Evolutionary conservation across 2,888 invertebrate genomes (phyloP).

Genomic region (Lysandra coridon): DNA sequence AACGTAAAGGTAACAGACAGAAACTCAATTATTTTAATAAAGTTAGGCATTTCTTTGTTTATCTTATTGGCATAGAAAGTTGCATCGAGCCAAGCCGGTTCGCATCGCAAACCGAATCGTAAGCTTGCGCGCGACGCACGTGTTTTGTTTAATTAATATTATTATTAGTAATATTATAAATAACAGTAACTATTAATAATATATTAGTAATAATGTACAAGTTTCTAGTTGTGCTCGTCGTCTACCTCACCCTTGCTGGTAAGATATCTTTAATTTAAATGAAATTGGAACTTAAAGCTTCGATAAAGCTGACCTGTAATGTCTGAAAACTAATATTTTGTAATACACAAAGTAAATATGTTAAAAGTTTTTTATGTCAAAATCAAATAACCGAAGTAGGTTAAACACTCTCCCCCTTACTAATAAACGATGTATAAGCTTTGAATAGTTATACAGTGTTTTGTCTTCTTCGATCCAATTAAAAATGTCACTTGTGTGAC

Average conservation of each 20-base stretch:
- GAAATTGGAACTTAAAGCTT: not conserved
- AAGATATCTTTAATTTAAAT: not conserved
- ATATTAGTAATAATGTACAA: constrained; percentile 2
- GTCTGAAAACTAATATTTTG: too few species aligned
- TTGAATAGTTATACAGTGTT: too few species aligned
- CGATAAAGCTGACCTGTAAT: not conserved
- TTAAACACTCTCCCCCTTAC: too few species aligned
- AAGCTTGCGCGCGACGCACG: constrained; percentile 14
- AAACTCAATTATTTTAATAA: not conserved
- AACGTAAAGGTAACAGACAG: too few species aligned
- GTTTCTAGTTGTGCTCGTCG: not conserved
- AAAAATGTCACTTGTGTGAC: too few species aligned
- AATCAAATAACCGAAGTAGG: too few species aligned
- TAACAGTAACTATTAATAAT: not conserved
- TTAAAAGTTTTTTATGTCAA: too few species aligned
- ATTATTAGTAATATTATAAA: not conserved
- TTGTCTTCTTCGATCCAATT: too few species aligned
- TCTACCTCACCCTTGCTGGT: not conserved
- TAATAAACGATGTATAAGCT: too few species aligned
- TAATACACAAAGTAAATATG: too few species aligned
- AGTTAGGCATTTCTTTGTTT: constrained; percentile 6
- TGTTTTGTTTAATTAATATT: not conserved
- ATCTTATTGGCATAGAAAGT: constrained; percentile 20
- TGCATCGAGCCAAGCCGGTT: constrained; percentile 1
- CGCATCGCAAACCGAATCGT: not conserved